A percentile compares a stretch with the other conserved stretches of the same genome.
phyloP scores from a whole-genome alignment of 1,140 invertebrate genomes.

The Marisa cornuarietis region DNA sequence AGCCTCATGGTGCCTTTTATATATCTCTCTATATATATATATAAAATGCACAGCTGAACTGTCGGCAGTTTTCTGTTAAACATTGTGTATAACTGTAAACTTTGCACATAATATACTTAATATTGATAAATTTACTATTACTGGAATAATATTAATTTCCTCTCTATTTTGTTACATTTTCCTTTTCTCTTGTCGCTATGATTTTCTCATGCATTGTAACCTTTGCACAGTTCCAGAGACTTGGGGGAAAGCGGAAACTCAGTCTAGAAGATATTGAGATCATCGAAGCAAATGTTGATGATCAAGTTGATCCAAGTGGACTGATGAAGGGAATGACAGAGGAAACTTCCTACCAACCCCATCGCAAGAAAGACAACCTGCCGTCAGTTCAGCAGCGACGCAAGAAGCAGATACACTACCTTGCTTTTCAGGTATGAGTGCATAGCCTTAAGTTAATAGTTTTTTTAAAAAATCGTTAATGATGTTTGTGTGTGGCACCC shows the following conservation, averaged over 20 bases:
- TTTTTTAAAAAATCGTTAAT: too few species aligned
- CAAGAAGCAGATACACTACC: conserved; percentile 96
- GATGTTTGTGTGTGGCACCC: background rate
- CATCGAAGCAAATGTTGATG: conserved; percentile 85
- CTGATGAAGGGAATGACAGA: conserved; percentile 83
- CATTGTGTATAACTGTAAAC: too few species aligned
- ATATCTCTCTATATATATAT: too few species aligned
- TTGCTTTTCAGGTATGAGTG: conserved; percentile 80
- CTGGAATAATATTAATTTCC: background rate
- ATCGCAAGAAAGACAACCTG: conserved; percentile 71
- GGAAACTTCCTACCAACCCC: conserved; percentile 70
- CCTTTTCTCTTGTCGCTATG: too few species aligned
- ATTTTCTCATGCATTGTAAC: background rate
- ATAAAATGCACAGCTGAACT: too few species aligned
- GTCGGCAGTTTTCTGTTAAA: too few species aligned
- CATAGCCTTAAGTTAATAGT: background rate
- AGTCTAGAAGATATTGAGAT: conserved; percentile 72
- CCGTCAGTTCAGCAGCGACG: conserved; percentile 77
- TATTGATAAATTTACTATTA: too few species aligned
- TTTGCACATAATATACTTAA: too few species aligned
- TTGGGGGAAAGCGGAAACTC: conserved; percentile 67
- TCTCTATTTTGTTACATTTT: background rate
- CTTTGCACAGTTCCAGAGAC: conserved; percentile 57
- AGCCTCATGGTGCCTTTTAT: background rate
- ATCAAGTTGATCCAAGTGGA: conserved; percentile 82